Evolutionary conservation across 2,888 invertebrate genomes (phyloP).

Genomic region (Polyommatus icarus): DNA sequence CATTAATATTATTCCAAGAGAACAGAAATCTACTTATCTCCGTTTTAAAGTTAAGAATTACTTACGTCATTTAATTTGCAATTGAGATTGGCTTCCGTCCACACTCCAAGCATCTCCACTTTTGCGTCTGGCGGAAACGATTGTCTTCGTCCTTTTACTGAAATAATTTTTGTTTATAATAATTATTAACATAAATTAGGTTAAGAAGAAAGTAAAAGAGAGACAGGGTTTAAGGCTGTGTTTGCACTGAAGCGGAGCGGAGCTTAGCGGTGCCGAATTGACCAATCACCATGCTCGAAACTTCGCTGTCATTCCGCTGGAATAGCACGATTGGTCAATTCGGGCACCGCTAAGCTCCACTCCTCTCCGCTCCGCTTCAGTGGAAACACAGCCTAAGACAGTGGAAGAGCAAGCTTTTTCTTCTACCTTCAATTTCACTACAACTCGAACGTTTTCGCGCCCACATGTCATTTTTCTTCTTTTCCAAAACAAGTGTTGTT

Average conservation of each 20-base stretch:
- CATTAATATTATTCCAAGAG: no score
- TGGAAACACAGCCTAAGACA: no score
- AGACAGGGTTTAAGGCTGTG: no score
- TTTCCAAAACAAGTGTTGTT: conserved; percentile 51
- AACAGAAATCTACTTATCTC: no score
- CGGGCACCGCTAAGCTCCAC: no score
- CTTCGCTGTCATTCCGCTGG: no score
- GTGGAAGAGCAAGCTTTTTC: background rate
- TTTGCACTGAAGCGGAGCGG: no score
- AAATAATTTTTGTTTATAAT: conserved; percentile 33
- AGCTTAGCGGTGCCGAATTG: no score
- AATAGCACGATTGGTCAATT: no score
- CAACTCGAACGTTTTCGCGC: conserved; percentile 63
- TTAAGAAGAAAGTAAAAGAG: background rate
- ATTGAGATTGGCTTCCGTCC: conserved; percentile 75
- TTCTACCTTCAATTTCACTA: conserved; percentile 68
- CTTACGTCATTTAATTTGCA: conserved; percentile 76
- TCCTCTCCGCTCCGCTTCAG: no score
- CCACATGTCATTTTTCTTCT: conserved; percentile 51
- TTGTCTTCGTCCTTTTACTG: conserved; percentile 55
- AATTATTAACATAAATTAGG: background rate
- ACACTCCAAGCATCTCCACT: conserved; percentile 73
- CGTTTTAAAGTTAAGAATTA: conserved; percentile 28
- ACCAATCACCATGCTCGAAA: no score
- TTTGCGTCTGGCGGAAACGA: conserved; percentile 60